A percentile compares a stretch with the other conserved stretches of the same genome.
Conservation (phyloP, 2,888 invertebrate genomes). For the Coelogynopora nodosa region DNA sequence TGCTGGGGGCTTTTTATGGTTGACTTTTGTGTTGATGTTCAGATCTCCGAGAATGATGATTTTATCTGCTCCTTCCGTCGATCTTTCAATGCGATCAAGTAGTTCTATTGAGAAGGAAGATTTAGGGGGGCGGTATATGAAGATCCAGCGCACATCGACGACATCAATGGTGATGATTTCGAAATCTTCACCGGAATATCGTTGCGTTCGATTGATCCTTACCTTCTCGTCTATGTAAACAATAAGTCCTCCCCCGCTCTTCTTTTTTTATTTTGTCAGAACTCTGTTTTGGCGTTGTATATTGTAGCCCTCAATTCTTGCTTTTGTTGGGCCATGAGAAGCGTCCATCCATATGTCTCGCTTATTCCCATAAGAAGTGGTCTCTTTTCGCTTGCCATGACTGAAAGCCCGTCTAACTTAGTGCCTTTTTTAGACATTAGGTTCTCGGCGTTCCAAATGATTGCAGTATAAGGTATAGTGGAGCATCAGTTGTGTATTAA, state of each 20-base stretch:
- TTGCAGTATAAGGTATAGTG: conserved; percentile 13
- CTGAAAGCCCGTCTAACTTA: conserved; percentile 18
- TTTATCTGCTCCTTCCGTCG: conserved; percentile 1
- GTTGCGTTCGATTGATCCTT: neutral
- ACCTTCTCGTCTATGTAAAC: neutral
- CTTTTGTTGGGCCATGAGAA: neutral
- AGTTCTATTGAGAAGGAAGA: conserved; percentile 23
- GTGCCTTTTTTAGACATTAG: neutral
- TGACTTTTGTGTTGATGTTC: neutral
- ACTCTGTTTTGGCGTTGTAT: neutral
- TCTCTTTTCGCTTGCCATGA: conserved; percentile 1
- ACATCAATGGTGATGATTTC: conserved; percentile 25
- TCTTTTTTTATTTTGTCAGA: neutral
- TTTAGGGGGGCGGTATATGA: conserved; percentile 13
- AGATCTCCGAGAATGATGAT: neutral
- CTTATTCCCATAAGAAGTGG: neutral
- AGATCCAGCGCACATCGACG: conserved; percentile 2
- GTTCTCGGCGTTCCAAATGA: conserved; percentile 13
- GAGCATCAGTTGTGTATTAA: neutral
- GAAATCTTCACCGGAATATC: conserved; percentile 28
- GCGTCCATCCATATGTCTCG: neutral
- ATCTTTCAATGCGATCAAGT: conserved; percentile 24
- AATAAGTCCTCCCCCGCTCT: conserved; percentile 9
- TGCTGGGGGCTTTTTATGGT: neutral
- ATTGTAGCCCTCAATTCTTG: conserved; percentile 3